phyloP scores from a whole-genome alignment of 92 coral and sea anemone genomes.

The Diadumene lineata region DNA sequence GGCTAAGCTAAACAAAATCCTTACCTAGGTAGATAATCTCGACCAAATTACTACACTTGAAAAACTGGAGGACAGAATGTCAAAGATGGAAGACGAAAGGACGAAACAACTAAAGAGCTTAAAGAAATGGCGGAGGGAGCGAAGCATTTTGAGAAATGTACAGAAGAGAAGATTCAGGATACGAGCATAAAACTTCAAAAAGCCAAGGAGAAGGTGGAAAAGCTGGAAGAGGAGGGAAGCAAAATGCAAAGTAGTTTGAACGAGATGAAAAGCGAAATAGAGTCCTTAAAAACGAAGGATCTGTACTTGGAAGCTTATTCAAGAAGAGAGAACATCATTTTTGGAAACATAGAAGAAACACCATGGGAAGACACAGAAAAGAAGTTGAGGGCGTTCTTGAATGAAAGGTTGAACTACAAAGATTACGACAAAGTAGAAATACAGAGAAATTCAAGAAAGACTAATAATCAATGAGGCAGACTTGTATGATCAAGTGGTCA shows the following conservation, averaged over 20 bases:
- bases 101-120: not conserved
- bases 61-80: not conserved
- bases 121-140: not conserved
- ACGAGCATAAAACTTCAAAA: too few species aligned
- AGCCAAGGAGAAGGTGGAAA: too few species aligned
- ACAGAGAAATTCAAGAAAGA: too few species aligned
- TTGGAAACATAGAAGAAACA: not conserved
- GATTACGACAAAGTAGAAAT: not conserved
- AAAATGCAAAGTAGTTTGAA: too few species aligned
- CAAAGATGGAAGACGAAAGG: not conserved
- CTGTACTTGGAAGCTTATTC: not conserved
- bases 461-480: too few species aligned
- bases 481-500: too few species aligned
- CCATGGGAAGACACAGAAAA: not conserved
- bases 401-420: not conserved
- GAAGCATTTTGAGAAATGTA: too few species aligned
- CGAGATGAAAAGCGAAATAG: not conserved
- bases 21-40: not conserved
- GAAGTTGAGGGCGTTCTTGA: not conserved
- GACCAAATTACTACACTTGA: not conserved
- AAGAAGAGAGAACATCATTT: not conserved
- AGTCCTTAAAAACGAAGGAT: not conserved
- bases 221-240: too few species aligned
- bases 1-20: not conserved
- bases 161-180: too few species aligned